These are phyloP conservation scores for Rhadina sibilatrix DNA, from an alignment of 2,113 vertebrate species.

Conservation along the genomic window DNA sequence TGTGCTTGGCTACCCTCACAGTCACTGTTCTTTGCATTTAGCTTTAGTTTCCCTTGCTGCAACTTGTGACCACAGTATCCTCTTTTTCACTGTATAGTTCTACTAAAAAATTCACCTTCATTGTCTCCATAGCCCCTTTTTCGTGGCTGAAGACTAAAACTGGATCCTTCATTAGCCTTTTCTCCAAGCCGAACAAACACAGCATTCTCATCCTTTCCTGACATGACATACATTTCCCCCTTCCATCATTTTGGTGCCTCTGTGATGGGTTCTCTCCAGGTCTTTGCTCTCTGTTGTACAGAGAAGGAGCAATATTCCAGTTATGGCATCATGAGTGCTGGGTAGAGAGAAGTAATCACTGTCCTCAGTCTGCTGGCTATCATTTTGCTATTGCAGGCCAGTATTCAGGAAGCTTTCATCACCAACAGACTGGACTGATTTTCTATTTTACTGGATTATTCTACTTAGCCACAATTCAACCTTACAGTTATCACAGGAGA, in stretches of 20 bases:
- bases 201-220: not conserved
- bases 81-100: not conserved
- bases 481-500: not conserved
- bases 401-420: not conserved
- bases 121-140: not conserved
- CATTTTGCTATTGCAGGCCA: not conserved
- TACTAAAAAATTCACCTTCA: not conserved
- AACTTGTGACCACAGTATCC: not conserved
- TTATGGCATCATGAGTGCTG: not conserved
- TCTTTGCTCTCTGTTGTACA: not conserved
- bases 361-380: not conserved
- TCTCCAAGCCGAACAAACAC: not conserved
- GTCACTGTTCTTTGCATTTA: not conserved
- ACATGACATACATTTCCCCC: accelerated
- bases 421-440: not conserved
- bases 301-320: not conserved
- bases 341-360: not conserved
- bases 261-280: not conserved
- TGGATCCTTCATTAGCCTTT: not conserved
- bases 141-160: not conserved
- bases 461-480: not conserved
- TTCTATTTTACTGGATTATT: not conserved
- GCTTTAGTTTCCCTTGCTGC: not conserved
- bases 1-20: not conserved
- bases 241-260: not conserved